phyloP scores from a whole-genome alignment of 2,888 invertebrate genomes.

The Folsomia candida region DNA sequence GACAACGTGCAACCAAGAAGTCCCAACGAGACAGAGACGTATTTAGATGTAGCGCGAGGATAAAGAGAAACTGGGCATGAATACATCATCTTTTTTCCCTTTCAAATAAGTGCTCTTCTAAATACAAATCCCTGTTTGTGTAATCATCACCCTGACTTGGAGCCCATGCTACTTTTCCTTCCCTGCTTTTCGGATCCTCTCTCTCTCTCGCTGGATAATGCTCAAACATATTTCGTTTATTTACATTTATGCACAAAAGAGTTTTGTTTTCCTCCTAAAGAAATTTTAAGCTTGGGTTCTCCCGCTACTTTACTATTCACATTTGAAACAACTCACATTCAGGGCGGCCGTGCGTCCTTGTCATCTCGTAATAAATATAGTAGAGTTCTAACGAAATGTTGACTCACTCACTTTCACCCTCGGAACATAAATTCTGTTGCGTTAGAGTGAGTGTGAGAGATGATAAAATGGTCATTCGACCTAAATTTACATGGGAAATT shows the following conservation, averaged over 20 bases:
- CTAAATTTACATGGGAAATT: too few relatives aligned
- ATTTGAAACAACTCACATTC: too few relatives aligned
- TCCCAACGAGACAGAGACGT: too few relatives aligned
- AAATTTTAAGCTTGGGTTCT: background rate
- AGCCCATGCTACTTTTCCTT: constrained; percentile 1
- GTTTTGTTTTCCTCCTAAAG: background rate
- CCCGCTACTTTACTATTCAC: background rate
- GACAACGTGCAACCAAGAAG: background rate
- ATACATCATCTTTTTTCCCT: background rate
- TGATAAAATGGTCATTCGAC: too few relatives aligned
- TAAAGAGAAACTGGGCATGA: background rate
- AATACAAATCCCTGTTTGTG: background rate
- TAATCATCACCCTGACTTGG: background rate
- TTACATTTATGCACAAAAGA: background rate
- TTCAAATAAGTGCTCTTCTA: background rate
- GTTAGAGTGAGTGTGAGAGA: too few relatives aligned
- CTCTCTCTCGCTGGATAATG: constrained; percentile 12
- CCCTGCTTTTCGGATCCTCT: constrained; percentile 17
- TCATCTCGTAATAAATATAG: too few relatives aligned
- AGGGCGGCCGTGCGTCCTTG: too few relatives aligned
- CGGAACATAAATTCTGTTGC: too few relatives aligned
- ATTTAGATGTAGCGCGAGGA: too few relatives aligned
- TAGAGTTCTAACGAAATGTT: too few relatives aligned
- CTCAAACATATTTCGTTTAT: background rate
- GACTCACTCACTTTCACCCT: too few relatives aligned